Evolutionary conservation across 2,888 invertebrate genomes (phyloP).

Genomic region (Tyria jacobaeae): DNA sequence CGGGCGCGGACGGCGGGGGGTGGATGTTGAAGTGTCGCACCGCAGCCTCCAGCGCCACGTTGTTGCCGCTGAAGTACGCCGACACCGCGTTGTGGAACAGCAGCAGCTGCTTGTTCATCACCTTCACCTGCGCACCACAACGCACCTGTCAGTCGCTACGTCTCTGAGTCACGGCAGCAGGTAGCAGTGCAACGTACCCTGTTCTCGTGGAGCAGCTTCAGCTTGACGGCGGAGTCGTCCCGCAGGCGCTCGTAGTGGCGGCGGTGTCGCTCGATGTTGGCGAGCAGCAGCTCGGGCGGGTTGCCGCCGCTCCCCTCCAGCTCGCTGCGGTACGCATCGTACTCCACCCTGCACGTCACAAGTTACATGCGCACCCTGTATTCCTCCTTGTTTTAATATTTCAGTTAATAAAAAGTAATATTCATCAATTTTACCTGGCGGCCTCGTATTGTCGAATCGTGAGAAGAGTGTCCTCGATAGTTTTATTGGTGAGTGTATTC

Average conservation of each 20-base stretch:
- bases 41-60: slow-evolving; percentile 96
- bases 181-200: slow-evolving; percentile 87
- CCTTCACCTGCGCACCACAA: slow-evolving; percentile 92
- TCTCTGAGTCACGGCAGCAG: too few relatives aligned
- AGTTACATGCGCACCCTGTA: too few relatives aligned
- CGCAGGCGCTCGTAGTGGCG: slow-evolving; percentile 96
- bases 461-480: slow-evolving; percentile 97
- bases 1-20: slow-evolving; percentile 43
- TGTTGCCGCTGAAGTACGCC: slow-evolving; percentile 99
- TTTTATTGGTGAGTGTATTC: slow-evolving; percentile 98
- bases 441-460: slow-evolving; percentile 88
- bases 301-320: slow-evolving; percentile 90
- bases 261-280: slow-evolving; percentile 93
- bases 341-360: slow-evolving; percentile 91
- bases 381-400: neutral
- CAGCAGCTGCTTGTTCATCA: slow-evolving; percentile 98
- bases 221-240: slow-evolving; percentile 97
- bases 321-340: slow-evolving; percentile 98
- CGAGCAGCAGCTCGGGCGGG: slow-evolving; percentile 92
- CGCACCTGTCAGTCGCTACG: too few relatives aligned
- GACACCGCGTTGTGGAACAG: slow-evolving; percentile 98
- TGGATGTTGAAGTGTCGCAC: slow-evolving; percentile 98
- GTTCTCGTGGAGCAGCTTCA: slow-evolving; percentile 98
- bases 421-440: slow-evolving; percentile 76
- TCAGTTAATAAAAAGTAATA: neutral